Conservation (phyloP, 2,113 vertebrate genomes). For the Lutjanus erythropterus region DNA sequence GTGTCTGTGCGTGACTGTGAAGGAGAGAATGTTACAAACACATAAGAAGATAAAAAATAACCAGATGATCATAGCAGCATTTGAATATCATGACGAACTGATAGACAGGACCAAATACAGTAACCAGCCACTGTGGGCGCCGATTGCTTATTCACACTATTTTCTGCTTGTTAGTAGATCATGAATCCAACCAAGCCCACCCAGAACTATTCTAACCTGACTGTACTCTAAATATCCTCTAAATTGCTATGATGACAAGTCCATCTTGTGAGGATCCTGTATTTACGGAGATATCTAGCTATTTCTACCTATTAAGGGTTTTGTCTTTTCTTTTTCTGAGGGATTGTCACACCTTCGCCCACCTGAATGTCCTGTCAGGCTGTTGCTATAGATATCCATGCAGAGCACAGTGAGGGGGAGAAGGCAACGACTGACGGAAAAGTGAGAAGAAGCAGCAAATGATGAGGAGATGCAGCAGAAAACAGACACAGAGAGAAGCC, state of each 20-base stretch:
- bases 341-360: slow-evolving; percentile 79
- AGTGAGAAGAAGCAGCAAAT: slow-evolving; percentile 66
- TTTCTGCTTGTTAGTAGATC: slow-evolving; percentile 1
- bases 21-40: background rate
- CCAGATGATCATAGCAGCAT: background rate
- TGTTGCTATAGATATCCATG: slow-evolving; percentile 85
- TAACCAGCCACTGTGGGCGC: slow-evolving; percentile 7
- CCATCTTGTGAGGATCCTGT: slow-evolving; percentile 27
- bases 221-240: slow-evolving; percentile 35
- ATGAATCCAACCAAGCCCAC: slow-evolving; percentile 28
- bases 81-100: slow-evolving; percentile 12
- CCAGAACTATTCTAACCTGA: slow-evolving; percentile 49
- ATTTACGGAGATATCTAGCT: slow-evolving; percentile 38
- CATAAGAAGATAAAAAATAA: slow-evolving; percentile 19
- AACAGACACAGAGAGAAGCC: slow-evolving; percentile 27
- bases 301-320: slow-evolving; percentile 27
- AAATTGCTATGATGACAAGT: slow-evolving; percentile 35
- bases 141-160: slow-evolving; percentile 40
- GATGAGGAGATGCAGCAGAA: slow-evolving; percentile 51
- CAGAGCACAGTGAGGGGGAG: slow-evolving; percentile 57
- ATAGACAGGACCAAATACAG: slow-evolving; percentile 19
- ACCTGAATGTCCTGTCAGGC: slow-evolving; percentile 80
- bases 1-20: slow-evolving; percentile 3
- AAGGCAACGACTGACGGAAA: slow-evolving; percentile 51
- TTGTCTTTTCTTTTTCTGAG: slow-evolving; percentile 40